Evolutionary conservation across 2,888 invertebrate species (phyloP), one percentile per base, ranked within the genome.

Genomic region (Parnassius glacialis): DNA sequence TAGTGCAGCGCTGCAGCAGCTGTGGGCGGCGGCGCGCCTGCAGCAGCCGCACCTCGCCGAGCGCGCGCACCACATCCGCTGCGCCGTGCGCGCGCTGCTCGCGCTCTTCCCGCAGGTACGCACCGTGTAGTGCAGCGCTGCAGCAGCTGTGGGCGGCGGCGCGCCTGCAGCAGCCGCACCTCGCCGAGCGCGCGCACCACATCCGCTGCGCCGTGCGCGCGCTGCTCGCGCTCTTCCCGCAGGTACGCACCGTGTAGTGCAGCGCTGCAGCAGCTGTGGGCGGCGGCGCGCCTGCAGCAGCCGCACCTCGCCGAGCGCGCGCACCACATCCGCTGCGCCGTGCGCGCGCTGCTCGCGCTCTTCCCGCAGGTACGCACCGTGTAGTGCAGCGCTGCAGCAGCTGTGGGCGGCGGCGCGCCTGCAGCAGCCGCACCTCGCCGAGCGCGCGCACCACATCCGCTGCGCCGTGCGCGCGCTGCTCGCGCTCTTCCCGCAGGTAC

Each of bases 121-220:
- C 42, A 20, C 12, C 3, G 25, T 3, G 25, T 25, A 25, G 25
- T 25, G 25, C 25, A 25, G 5, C 25, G 5, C 25, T 98, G 62
- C 96, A 73, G 81, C 96, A 97, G 78, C 89, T 98, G 69, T 96
- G 97, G 92, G 93, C 93, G 64, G 94, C 95, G 20, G 97, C 97
- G 81, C 94, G 96, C 72, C 93, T 93, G 69, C 92, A 93, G 20
- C 93, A 91, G 48, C 93, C 78, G 25, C 62, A 74, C 12, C 71
- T 80, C 57, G 68, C 70, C n/a, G 81, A 78, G 42, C 76, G 95
- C 74, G 94, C 95, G 12, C 93, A 94, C 11, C 93, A 94, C 67
- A 97, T 97, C 68, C 93, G 95, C 59, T 92, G 93, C 54, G 96
- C 94, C 94, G 92, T 63, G 47, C 59, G 59, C 2, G 47, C 70